These are phyloP conservation scores for Varanus salvator DNA, from an alignment of 2,113 vertebrate species.

Conservation along the genomic window DNA sequence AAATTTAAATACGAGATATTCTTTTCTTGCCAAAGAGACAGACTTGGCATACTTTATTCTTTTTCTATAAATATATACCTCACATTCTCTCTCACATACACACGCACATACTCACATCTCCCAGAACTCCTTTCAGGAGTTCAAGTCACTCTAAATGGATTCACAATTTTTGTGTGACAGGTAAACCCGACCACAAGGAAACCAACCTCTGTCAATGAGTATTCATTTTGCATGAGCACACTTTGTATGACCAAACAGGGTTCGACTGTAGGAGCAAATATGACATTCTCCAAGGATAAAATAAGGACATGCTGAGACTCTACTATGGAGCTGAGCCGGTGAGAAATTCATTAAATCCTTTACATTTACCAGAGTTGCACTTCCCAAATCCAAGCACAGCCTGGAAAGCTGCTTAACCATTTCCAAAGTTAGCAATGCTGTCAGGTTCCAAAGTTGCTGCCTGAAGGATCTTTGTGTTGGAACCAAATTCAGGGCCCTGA, in stretches of 20 bases:
- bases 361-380: too few species aligned
- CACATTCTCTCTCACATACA: not conserved
- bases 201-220: not conserved
- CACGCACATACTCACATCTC: not conserved
- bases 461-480: too few species aligned
- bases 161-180: too few species aligned
- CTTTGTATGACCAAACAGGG: not conserved
- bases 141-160: not conserved
- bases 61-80: not conserved
- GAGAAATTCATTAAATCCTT: too few species aligned
- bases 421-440: too few species aligned
- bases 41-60: not conserved
- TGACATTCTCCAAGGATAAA: too few species aligned
- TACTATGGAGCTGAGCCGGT: too few species aligned
- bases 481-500: too few species aligned
- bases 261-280: not conserved
- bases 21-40: not conserved
- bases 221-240: not conserved
- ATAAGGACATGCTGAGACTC: too few species aligned
- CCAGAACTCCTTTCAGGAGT: not conserved
- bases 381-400: too few species aligned
- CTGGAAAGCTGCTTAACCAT: too few species aligned
- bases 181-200: not conserved
- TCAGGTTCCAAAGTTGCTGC: too few species aligned
- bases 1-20: slow-evolving; percentile 31